Conservation (phyloP, 2,888 invertebrate genomes). For the Phania funesta region DNA sequence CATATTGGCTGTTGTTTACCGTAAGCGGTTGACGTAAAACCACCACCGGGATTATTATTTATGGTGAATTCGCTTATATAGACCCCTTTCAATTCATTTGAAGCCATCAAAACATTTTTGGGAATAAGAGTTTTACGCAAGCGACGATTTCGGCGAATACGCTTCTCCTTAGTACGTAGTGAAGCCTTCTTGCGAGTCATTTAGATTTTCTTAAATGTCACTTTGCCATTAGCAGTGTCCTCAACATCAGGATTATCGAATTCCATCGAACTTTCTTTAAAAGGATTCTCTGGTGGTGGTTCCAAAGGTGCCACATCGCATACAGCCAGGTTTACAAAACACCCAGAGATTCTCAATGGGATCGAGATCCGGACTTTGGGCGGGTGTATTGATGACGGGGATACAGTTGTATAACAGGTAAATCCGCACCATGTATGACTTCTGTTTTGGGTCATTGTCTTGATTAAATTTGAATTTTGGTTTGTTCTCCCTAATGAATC, state of each 20-base stretch:
- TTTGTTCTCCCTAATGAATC: too few species aligned
- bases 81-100: conserved; percentile 87
- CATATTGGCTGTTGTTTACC: conserved; percentile 84
- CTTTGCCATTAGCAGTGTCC: conserved; percentile 71
- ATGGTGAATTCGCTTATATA: conserved; percentile 76
- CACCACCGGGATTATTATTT: conserved; percentile 73
- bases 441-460: too few species aligned
- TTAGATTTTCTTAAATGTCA: conserved; percentile 79
- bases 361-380: too few species aligned
- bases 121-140: conserved; percentile 88
- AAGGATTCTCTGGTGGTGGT: conserved; percentile 57
- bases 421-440: too few species aligned
- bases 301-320: conserved; percentile 28
- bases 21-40: conserved; percentile 82
- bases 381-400: too few species aligned
- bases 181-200: conserved; percentile 79
- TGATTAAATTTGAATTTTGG: too few species aligned
- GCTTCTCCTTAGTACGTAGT: conserved; percentile 80
- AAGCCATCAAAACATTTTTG: conserved; percentile 92
- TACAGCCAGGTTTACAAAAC: too few species aligned
- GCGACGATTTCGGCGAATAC: conserved; percentile 87
- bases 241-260: conserved; percentile 54
- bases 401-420: too few species aligned
- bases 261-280: conserved; percentile 36
- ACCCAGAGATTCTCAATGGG: too few species aligned